Percentiles rank a stretch among this genome's conserved stretches.
phyloP scores from a whole-genome alignment of 2,888 invertebrate genomes.

The Camponotus fellah region DNA sequence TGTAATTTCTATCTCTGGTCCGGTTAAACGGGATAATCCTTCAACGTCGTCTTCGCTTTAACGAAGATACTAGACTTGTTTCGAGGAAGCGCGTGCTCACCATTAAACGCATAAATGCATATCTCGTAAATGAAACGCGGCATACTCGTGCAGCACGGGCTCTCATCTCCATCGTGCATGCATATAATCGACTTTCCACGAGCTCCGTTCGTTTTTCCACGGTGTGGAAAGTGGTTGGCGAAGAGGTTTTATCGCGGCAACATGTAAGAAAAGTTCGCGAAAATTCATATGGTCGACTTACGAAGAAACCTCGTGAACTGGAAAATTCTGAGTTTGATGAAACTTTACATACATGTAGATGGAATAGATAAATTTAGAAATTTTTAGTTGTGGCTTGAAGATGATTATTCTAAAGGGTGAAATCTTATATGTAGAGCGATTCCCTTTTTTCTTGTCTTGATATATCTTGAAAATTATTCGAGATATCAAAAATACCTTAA shows the following conservation, averaged over 20 bases:
- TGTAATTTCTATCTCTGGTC: constrained; percentile 20
- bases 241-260: constrained; percentile 4
- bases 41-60: constrained; percentile 54
- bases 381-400: too few relatives aligned
- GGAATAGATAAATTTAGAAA: too few relatives aligned
- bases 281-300: not conserved
- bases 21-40: constrained; percentile 42
- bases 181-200: constrained; percentile 55
- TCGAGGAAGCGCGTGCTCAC: constrained; percentile 8
- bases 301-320: too few relatives aligned
- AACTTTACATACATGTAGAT: too few relatives aligned
- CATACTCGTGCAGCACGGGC: constrained; percentile 21
- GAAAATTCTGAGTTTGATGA: too few relatives aligned
- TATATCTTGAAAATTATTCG: too few relatives aligned
- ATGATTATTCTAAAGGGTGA: too few relatives aligned
- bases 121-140: constrained; percentile 42
- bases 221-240: constrained; percentile 35
- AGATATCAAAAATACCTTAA: too few relatives aligned
- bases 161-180: constrained; percentile 13
- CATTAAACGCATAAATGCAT: constrained; percentile 43
- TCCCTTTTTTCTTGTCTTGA: too few relatives aligned
- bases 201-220: constrained; percentile 45
- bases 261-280: constrained; percentile 21
- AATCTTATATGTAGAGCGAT: too few relatives aligned
- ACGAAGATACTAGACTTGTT: constrained; percentile 20